Evolutionary conservation across 1,140 invertebrate genomes (phyloP).

Genomic region (Acromyrmex heyeri): DNA sequence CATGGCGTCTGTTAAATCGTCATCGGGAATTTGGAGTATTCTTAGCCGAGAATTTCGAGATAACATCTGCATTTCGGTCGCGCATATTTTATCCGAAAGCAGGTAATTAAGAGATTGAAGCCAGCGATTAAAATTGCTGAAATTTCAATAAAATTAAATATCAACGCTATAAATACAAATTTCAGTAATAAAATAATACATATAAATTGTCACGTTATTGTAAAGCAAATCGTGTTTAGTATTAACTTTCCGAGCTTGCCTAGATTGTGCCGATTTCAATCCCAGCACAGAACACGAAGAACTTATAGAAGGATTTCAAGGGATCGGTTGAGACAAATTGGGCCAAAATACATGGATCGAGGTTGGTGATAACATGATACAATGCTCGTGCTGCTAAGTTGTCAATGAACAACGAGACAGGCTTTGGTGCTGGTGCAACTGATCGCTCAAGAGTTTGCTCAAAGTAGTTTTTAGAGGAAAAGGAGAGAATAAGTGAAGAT

Average conservation of each 20-base stretch:
- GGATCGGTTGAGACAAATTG: slow-evolving; percentile 9
- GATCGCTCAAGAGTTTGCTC: slow-evolving; percentile 52
- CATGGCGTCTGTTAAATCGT: slow-evolving; percentile 9
- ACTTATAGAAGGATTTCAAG: slow-evolving; percentile 18
- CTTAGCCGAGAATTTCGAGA: background rate
- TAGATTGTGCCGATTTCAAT: background rate
- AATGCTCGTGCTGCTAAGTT: slow-evolving; percentile 64
- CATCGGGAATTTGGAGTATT: slow-evolving; percentile 26
- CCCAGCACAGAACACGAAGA: slow-evolving; percentile 5
- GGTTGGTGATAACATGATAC: slow-evolving; percentile 25
- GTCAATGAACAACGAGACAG: slow-evolving; percentile 65
- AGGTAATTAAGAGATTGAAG: slow-evolving; percentile 24
- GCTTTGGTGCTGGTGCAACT: slow-evolving; percentile 69
- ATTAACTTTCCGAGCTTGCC: background rate
- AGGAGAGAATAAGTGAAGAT: background rate
- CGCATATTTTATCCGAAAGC: slow-evolving; percentile 12
- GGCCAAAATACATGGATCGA: background rate
- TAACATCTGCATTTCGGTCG: background rate
- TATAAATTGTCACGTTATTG: background rate
- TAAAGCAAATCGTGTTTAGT: background rate
- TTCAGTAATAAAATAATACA: background rate
- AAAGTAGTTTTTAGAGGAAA: background rate
- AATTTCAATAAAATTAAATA: background rate
- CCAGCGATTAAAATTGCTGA: background rate
- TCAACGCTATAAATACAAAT: background rate